These are phyloP conservation scores for Drosophila dives DNA, from an alignment of 2,888 invertebrate species.

Conservation along the genomic window DNA sequence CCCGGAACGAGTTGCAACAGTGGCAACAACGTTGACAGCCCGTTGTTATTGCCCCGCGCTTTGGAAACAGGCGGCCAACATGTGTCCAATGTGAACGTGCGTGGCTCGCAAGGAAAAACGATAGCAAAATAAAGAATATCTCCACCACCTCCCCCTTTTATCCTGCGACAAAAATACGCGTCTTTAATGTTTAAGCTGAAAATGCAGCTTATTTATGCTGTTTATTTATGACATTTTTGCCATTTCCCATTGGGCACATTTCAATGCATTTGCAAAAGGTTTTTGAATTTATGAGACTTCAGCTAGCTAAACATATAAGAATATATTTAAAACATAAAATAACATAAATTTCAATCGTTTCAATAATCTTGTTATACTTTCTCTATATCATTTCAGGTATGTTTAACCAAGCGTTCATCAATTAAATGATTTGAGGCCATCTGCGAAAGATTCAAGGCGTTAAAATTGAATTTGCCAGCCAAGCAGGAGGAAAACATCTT, in stretches of 20 bases:
- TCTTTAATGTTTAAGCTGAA: constrained; percentile 35
- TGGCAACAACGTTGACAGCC: constrained; percentile 37
- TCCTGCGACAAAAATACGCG: constrained; percentile 16
- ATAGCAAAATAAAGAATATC: constrained; percentile 1
- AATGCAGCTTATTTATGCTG: constrained; percentile 36
- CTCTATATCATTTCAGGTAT: constrained; percentile 66
- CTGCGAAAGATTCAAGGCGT: constrained; percentile 46
- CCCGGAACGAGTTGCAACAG: constrained; percentile 21
- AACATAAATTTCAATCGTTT: constrained; percentile 31
- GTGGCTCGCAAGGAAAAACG: constrained; percentile 29
- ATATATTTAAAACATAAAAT: neutral
- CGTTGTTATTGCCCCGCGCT: constrained; percentile 51
- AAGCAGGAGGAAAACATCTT: constrained; percentile 34
- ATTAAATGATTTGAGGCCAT: constrained; percentile 61
- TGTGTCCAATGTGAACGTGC: constrained; percentile 63
- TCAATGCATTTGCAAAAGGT: constrained; percentile 74
- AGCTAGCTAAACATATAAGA: constrained; percentile 7
- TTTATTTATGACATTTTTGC: constrained; percentile 81
- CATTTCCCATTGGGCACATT: constrained; percentile 82
- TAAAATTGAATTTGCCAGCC: constrained; percentile 57
- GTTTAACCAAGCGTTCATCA: constrained; percentile 50
- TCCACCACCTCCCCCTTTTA: neutral
- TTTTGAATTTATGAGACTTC: constrained; percentile 46
- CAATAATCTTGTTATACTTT: constrained; percentile 25
- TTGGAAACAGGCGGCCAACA: constrained; percentile 43